A percentile compares a stretch with the other conserved stretches of the same genome.
phyloP scores from a whole-genome alignment of 2,888 invertebrate genomes.

The Parnassius orleans region DNA sequence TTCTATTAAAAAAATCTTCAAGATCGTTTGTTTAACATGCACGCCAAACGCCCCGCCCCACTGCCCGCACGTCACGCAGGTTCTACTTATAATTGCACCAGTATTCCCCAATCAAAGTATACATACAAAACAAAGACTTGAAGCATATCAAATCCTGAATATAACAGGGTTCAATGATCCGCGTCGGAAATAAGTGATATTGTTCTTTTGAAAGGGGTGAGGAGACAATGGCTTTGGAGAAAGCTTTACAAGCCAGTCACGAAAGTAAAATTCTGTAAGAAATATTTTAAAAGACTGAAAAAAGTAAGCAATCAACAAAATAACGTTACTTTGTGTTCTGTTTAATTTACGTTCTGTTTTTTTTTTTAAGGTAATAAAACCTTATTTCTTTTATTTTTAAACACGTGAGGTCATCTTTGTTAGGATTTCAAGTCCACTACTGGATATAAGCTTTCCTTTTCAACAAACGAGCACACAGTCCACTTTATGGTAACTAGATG shows the following conservation, averaged over 20 bases:
- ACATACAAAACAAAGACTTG: too few species aligned
- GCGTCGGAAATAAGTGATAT: constrained; percentile 30
- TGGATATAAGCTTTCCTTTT: too few species aligned
- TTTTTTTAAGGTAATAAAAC: too few species aligned
- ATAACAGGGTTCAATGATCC: constrained; percentile 27
- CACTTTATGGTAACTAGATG: too few species aligned
- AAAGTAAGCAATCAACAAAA: constrained; percentile 15
- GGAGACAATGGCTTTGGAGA: constrained; percentile 22
- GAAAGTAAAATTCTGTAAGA: constrained; percentile 8
- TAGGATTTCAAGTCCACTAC: too few species aligned
- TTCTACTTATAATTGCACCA: background rate
- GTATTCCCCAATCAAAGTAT: background rate
- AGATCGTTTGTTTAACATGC: too few species aligned
- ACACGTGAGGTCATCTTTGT: too few species aligned
- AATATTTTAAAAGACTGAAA: constrained; percentile 8
- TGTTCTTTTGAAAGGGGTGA: constrained; percentile 22
- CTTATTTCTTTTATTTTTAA: too few species aligned
- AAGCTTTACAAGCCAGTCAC: constrained; percentile 19
- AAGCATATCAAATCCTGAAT: constrained; percentile 31
- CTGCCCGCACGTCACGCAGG: too few species aligned
- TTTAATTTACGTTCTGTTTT: background rate
- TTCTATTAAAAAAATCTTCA: too few species aligned
- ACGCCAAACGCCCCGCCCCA: too few species aligned
- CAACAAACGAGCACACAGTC: too few species aligned
- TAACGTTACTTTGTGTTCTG: background rate